Conservation (phyloP, 2,797 vertebrate species). For the Mormyrops attenuatus region DNA sequence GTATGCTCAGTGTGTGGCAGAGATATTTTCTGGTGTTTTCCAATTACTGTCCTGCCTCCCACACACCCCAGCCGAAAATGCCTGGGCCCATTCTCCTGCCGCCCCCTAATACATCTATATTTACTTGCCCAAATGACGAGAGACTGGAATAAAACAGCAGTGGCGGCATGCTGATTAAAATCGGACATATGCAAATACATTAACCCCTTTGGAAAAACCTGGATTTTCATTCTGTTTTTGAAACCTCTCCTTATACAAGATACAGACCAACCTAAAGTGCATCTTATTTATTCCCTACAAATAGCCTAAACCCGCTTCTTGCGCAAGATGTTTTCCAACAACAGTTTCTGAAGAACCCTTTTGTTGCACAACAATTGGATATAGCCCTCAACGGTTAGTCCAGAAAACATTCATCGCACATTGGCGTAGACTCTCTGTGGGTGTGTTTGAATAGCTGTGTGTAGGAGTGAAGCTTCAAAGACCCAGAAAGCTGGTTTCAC, state of each 20-base stretch:
- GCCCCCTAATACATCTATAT: slow-evolving; percentile 14
- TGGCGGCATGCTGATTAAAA: background rate
- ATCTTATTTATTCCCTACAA: background rate
- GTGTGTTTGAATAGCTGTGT: background rate
- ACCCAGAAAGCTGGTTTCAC: background rate
- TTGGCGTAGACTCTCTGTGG: background rate
- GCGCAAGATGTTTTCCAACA: background rate
- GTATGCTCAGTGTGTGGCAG: background rate
- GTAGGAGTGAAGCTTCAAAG: slow-evolving; percentile 11
- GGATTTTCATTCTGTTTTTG: background rate
- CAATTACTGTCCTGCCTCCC: slow-evolving; percentile 9
- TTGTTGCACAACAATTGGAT: slow-evolving; percentile 4
- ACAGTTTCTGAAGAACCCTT: background rate
- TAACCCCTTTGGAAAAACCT: background rate
- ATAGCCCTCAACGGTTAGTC: background rate
- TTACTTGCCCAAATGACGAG: background rate
- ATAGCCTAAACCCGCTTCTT: background rate
- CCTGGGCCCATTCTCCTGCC: background rate
- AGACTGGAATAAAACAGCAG: background rate
- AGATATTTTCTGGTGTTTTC: slow-evolving; percentile 19
- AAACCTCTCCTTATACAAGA: background rate
- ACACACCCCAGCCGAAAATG: slow-evolving; percentile 15
- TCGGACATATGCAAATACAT: background rate
- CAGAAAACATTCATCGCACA: background rate
- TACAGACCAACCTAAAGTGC: background rate